These are phyloP conservation scores for Drosophila tanythrix DNA, from an alignment of 2,888 invertebrate species.

Conservation along the genomic window DNA sequence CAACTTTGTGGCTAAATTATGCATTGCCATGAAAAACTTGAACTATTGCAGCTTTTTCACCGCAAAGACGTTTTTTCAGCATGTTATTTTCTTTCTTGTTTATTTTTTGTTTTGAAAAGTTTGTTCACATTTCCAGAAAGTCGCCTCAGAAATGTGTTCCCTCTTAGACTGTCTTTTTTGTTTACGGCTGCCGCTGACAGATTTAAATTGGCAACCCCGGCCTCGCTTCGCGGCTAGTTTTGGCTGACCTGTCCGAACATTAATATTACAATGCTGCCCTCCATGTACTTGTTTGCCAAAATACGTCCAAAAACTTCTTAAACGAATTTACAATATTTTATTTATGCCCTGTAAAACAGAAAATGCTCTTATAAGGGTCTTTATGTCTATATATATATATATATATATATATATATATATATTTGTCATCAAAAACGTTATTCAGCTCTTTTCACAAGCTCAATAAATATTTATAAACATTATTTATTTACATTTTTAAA, in stretches of 20 bases:
- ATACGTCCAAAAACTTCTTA: conserved; percentile 15
- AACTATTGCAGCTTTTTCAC: conserved; percentile 75
- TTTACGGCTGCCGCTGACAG: conserved; percentile 47
- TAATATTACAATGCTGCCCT: conserved; percentile 43
- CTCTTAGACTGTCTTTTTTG: conserved; percentile 14
- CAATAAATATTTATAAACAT: neutral
- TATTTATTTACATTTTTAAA: too few species aligned
- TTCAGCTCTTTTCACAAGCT: neutral
- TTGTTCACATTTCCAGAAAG: conserved; percentile 75
- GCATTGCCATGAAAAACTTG: conserved; percentile 77
- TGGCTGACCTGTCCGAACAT: conserved; percentile 44
- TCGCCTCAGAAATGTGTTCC: conserved; percentile 46
- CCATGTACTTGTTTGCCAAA: conserved; percentile 19
- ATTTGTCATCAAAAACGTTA: neutral
- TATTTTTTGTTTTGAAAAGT: conserved; percentile 49
- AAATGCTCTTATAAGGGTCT: neutral
- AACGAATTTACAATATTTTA: conserved; percentile 11
- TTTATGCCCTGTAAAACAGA: conserved; percentile 13
- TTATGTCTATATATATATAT: too few species aligned
- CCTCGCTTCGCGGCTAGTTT: conserved; percentile 4
- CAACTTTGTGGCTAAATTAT: conserved; percentile 68
- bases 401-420: neutral
- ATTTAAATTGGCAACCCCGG: conserved; percentile 40
- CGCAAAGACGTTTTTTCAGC: conserved; percentile 37
- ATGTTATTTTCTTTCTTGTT: conserved; percentile 9